Percentiles rank a stretch among this genome's conserved stretches.
Evolutionary conservation across 2,888 invertebrate genomes (phyloP).

Genomic region (Pristionchus exspectatus): DNA sequence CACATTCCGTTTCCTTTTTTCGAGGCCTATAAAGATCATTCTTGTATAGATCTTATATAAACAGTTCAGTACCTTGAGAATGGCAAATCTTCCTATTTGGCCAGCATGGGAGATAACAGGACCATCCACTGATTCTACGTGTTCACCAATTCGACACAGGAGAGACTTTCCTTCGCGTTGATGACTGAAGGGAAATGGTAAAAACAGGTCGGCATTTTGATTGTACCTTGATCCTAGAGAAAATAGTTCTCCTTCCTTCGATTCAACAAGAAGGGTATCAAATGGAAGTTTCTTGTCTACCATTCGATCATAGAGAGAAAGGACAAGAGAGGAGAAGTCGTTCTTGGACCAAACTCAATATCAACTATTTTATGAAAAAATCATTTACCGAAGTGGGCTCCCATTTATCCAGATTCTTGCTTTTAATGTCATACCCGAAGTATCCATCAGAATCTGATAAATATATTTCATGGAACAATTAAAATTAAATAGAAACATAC

Average conservation of each 20-base stretch:
- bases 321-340: slow-evolving; percentile 34
- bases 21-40: slow-evolving; percentile 24
- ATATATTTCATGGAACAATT: background rate
- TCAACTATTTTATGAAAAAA: background rate
- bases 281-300: slow-evolving; percentile 41
- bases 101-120: slow-evolving; percentile 51
- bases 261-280: background rate
- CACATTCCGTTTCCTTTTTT: background rate
- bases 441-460: slow-evolving; percentile 42
- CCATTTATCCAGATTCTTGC: slow-evolving; percentile 29
- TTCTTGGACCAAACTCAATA: background rate
- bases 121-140: slow-evolving; percentile 43
- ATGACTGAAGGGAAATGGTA: background rate
- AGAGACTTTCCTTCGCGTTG: background rate
- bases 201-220: background rate
- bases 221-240: background rate
- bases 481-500: background rate
- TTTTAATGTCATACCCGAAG: slow-evolving; percentile 45
- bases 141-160: slow-evolving; percentile 49
- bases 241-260: background rate
- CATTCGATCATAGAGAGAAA: slow-evolving; percentile 16
- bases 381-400: slow-evolving; percentile 34
- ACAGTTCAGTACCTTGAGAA: slow-evolving; percentile 25
- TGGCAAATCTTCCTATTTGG: slow-evolving; percentile 47
- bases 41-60: background rate